phyloP scores from a whole-genome alignment of 2,113 vertebrate species.

The Notarius lentiginosus region DNA sequence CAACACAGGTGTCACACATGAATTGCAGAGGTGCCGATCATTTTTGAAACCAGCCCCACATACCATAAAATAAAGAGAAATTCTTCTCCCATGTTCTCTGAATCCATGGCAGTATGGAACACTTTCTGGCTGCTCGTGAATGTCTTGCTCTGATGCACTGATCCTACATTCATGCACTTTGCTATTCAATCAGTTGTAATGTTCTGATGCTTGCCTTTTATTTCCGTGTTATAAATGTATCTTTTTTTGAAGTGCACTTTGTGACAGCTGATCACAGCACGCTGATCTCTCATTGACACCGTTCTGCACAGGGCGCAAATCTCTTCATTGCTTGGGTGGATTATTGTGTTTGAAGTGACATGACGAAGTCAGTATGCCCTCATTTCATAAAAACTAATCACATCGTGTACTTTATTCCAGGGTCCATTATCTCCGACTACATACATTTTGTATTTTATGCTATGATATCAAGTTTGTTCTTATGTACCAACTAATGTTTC shows the following conservation, averaged over 20 bases:
- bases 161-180: constrained; percentile 46
- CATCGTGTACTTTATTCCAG: background rate
- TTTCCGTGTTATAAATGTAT: constrained; percentile 37
- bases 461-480: background rate
- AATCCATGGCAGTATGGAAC: constrained; percentile 62
- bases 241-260: constrained; percentile 29
- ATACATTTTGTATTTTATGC: background rate
- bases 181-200: constrained; percentile 48
- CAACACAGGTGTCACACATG: background rate
- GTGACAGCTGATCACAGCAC: constrained; percentile 48
- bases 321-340: constrained; percentile 40
- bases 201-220: constrained; percentile 46
- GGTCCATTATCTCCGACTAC: background rate
- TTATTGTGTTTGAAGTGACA: constrained; percentile 29
- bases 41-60: background rate
- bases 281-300: constrained; percentile 43
- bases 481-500: background rate
- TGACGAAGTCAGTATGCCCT: background rate
- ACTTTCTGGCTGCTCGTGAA: constrained; percentile 55
- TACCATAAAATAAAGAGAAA: background rate
- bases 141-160: constrained; percentile 51
- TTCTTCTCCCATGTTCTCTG: constrained; percentile 21
- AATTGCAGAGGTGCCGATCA: background rate
- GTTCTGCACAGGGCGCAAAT: constrained; percentile 25
- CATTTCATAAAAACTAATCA: background rate